Evolutionary conservation across 2,888 invertebrate species (phyloP), one percentile per base, ranked within the genome.

Genomic region (Drosophila tanythrix): DNA sequence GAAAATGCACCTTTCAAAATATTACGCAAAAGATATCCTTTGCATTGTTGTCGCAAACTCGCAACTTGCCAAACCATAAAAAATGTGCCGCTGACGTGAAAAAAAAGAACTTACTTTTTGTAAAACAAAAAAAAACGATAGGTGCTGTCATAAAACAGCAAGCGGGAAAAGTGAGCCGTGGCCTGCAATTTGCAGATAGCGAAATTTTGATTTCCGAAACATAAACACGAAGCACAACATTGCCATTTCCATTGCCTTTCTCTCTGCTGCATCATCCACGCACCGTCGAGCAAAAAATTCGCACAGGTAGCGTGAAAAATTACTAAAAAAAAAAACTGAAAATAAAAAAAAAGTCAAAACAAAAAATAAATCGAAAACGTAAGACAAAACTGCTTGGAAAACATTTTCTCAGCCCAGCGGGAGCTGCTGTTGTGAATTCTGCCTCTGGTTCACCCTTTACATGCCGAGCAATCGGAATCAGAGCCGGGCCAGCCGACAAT

Each of bases 241-340:
- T 66, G 75, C 66, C 48, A 56, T 50, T 61, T 51, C 63, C 13
- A 48, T 8, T 61, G 38, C 57, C 62, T 56, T 50, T 51, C 18
- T 56, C 57, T 60, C 59, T 48, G 29, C 52, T 50, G 36, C 61
- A 71, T 79, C 78, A 66, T 50, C 59, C 59, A 80, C 73, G 82
- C 84, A 85, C 82, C 71, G 78, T 74, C 82, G 71, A 71, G 79
- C 73, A 81, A 89, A 91, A 88, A 91, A 91, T 91, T 81, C 61
- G 79, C 80, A 92, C 91, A 91, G 91, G 91, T 91, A 91, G 90
- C 91, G 80, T 90, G 81, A 62, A 89, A 84, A 89, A 90, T 90
- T 82, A 70, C 58, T 72, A 74, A 88, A 87, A 90, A 43, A 43
- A 29, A 65, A 40, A 52, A 25, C 3, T 31, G 13, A 31, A 70